Evolutionary conservation across 2,888 invertebrate species (phyloP), one percentile per base, ranked within the genome.

Genomic region (Nomada ruficornis): DNA sequence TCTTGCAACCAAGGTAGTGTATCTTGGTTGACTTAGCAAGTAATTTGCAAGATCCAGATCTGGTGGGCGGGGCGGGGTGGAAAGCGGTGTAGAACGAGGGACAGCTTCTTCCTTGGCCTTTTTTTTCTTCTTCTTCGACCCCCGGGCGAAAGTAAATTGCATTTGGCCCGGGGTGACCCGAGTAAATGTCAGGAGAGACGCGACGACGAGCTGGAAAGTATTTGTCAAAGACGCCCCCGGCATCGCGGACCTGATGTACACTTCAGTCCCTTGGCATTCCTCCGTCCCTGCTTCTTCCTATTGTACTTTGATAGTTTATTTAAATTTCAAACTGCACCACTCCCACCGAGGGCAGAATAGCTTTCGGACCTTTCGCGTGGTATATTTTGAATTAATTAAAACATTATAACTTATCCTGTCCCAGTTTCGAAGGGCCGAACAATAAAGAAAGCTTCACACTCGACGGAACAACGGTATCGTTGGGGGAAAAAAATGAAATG

Each of bases 161-260:
- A 83, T 83, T 83, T 78, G 74, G 82, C 83, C 83, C 68, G 83
- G 62, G 83, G 83, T 82, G 77, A 77, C 82, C 83, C 83, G 77
- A 74, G 83, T 80, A 83, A 82, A 82, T 77, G 83, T 83, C 83
- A 82, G 63, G 82, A 77, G 83, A 82, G 77, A 82, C 73, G 82
- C 77, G 82, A 65, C 77, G 83, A 77, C 82, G 83, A 83, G 83
- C 70, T 57, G 55, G 77, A 23, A 83, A 83, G 83, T 83, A 83
- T 83, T 83, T 83, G 83, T 83, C 82, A 83, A 83, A 83, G 82
- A 83, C 83, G 82, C 82, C 83, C n/a, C 65, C 63, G 82, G 82
- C 82, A 47, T 71, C 76, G 29, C 71, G 71, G 54, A 59, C 63
- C 67, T 67, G 62, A 63, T 75, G 82, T 75, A 81, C 75, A 80